Evolutionary conservation across 2,797 vertebrate species (phyloP).

Genomic region (Hyperoplus immaculatus): DNA sequence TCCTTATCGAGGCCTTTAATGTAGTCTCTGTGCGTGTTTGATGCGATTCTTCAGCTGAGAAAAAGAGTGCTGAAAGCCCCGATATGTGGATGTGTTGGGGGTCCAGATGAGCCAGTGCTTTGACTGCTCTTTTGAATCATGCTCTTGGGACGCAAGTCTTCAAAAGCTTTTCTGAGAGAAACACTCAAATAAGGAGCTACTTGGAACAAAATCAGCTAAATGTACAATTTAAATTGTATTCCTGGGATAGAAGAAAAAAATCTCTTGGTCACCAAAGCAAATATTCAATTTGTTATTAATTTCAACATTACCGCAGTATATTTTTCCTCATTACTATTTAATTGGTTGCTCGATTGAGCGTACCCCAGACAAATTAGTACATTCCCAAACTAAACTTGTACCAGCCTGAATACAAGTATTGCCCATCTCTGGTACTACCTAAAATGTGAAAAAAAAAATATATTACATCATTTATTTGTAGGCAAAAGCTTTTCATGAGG

Average conservation of each 20-base stretch:
- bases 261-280: conserved; percentile 8
- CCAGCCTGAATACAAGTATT: conserved; percentile 19
- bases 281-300: conserved; percentile 2
- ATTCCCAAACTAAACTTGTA: conserved; percentile 18
- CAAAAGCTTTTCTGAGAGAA: conserved; percentile 32
- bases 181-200: conserved; percentile 15
- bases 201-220: conserved; percentile 12
- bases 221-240: conserved; percentile 6
- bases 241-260: conserved; percentile 17
- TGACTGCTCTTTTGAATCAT: conserved; percentile 43
- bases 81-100: conserved; percentile 17
- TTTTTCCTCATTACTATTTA: neutral
- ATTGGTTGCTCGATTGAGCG: neutral
- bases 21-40: conserved; percentile 22
- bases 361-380: conserved; percentile 7
- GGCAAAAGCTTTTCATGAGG: conserved; percentile 30
- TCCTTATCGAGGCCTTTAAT: conserved; percentile 28
- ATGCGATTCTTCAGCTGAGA: conserved; percentile 14
- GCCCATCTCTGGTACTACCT: conserved; percentile 1
- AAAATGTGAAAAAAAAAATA: conserved; percentile 17
- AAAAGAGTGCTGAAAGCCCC: conserved; percentile 27
- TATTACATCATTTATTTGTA: conserved; percentile 30
- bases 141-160: conserved; percentile 25
- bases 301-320: neutral
- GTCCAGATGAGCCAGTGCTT: conserved; percentile 37